These are phyloP conservation scores for Margarornis squamiger DNA, from an alignment of 2,797 vertebrate genomes.

Conservation along the genomic window DNA sequence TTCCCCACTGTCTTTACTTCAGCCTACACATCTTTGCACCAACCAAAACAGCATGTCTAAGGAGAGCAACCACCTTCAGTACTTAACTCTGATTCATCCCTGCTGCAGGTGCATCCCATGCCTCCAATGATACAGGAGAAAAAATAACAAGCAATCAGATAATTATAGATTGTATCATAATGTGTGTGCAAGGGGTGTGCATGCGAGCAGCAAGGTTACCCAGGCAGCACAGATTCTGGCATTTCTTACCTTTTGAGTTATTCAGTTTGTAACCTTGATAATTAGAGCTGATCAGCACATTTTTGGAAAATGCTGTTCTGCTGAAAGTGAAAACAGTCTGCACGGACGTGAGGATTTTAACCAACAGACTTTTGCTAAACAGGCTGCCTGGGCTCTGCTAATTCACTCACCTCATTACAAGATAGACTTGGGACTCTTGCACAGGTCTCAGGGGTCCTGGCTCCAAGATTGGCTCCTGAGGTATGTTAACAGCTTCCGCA, in stretches of 20 bases:
- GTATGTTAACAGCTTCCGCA: not conserved
- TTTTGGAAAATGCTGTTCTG: constrained; percentile 50
- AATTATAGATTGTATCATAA: constrained; percentile 31
- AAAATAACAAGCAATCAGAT: constrained; percentile 54
- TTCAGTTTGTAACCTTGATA: constrained; percentile 44
- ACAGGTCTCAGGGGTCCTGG: not conserved
- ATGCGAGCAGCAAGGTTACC: not conserved
- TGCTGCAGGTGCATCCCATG: constrained; percentile 19
- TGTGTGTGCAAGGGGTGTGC: not conserved
- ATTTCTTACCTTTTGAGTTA: constrained; percentile 50
- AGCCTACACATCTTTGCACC: not conserved
- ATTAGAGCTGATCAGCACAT: constrained; percentile 40
- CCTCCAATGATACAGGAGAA: not conserved
- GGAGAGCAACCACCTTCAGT: constrained; percentile 9
- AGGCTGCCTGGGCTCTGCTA: not conserved
- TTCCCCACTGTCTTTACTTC: not conserved
- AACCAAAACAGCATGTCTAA: not conserved
- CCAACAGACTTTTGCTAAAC: not conserved
- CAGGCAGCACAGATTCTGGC: not conserved
- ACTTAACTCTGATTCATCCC: constrained; percentile 36
- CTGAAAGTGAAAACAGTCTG: constrained; percentile 11
- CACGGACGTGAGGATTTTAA: constrained; percentile 32
- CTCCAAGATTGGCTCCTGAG: not conserved
- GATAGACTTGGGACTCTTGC: not conserved
- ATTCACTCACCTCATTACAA: not conserved